Conservation (phyloP, 2,113 vertebrate species). For the Cervus canadensis region DNA sequence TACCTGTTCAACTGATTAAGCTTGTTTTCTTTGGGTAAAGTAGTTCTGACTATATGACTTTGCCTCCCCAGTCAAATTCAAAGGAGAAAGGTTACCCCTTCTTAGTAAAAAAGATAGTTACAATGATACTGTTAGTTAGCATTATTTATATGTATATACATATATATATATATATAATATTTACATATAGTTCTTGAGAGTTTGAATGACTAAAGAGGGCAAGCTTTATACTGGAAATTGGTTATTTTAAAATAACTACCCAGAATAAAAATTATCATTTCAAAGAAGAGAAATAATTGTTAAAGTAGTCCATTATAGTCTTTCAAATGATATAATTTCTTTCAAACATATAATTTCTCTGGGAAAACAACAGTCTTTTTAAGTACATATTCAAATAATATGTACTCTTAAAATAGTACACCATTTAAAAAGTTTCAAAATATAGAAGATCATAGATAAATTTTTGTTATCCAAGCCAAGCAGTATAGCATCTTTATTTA, state of each 20-base stretch:
- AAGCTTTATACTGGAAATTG: not conserved
- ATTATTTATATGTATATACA: not conserved
- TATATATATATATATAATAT: not conserved
- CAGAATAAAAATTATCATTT: not conserved
- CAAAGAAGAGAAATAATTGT: not conserved
- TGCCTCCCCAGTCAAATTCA: not conserved
- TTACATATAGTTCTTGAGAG: not conserved
- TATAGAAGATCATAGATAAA: not conserved
- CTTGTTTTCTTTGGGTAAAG: not conserved
- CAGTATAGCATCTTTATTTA: not conserved
- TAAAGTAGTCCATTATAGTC: not conserved
- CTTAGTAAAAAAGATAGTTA: not conserved
- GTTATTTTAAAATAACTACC: not conserved
- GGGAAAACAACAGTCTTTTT: not conserved
- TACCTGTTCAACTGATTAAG: not conserved
- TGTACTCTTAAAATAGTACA: not conserved
- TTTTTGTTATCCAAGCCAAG: not conserved
- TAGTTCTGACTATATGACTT: not conserved
- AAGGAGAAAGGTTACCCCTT: not conserved
- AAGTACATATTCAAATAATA: not conserved
- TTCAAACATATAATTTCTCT: not conserved
- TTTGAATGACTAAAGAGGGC: not conserved
- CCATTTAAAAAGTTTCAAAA: not conserved
- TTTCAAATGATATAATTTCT: not conserved
- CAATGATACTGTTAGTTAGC: not conserved